These are phyloP conservation scores for Archegozetes longisetosus DNA, from an alignment of 1,140 invertebrate species.

Conservation along the genomic window DNA sequence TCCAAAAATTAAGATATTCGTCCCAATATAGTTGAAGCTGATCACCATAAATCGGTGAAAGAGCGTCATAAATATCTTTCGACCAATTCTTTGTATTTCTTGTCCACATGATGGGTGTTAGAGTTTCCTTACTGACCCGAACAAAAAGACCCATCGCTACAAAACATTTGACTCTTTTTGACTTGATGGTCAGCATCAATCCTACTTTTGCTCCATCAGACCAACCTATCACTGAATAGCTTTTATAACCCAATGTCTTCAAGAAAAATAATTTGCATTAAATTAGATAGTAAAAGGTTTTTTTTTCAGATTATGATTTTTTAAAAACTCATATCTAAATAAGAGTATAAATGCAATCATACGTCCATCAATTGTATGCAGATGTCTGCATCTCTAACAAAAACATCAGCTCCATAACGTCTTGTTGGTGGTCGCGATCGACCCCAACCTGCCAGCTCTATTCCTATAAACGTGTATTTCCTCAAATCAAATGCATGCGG, in stretches of 20 bases:
- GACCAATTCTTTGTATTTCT: not conserved
- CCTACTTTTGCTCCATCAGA: constrained; percentile 70
- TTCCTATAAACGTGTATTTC: constrained; percentile 9
- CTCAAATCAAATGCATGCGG: not conserved
- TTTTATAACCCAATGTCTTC: constrained; percentile 41
- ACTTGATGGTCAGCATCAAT: constrained; percentile 43
- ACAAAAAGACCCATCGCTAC: not conserved
- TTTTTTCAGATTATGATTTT: not conserved
- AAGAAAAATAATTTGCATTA: not conserved
- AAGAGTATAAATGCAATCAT: no score
- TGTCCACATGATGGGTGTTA: not conserved
- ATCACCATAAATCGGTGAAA: not conserved
- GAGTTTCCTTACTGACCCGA: not conserved
- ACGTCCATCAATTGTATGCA: constrained; percentile 8
- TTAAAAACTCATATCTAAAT: not conserved
- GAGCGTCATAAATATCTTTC: not conserved
- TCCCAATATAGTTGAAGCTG: not conserved
- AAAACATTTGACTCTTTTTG: not conserved
- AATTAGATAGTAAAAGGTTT: not conserved
- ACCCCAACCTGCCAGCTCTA: constrained; percentile 14
- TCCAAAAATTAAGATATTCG: not conserved
- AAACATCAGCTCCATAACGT: constrained; percentile 6
- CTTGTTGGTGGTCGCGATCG: constrained; percentile 13
- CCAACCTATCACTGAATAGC: constrained; percentile 69
- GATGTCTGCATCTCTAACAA: constrained; percentile 5